Conservation (phyloP, 2,888 invertebrate species). For the Diplazon laetatorius region DNA sequence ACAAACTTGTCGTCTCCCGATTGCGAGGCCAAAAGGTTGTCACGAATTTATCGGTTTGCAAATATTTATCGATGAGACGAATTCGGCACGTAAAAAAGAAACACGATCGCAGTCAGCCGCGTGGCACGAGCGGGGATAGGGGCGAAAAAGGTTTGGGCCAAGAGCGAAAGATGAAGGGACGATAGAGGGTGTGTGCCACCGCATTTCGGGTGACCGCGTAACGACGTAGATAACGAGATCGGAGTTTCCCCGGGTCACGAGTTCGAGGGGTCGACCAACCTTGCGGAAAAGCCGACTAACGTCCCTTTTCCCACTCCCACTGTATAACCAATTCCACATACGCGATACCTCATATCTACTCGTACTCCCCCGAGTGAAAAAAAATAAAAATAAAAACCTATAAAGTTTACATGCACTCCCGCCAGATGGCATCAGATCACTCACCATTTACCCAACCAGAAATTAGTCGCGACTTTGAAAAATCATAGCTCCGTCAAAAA, state of each 20-base stretch:
- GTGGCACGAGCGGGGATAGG: neutral
- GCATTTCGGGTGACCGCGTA: conserved; percentile 60
- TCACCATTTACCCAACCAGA: too few species aligned
- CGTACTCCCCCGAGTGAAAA: too few species aligned
- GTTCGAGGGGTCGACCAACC: conserved; percentile 52
- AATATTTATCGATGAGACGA: conserved; percentile 55
- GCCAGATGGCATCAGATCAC: too few species aligned
- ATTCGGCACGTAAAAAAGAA: too few species aligned
- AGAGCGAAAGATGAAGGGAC: conserved; percentile 6
- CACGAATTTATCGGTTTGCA: conserved; percentile 55
- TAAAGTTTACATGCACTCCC: too few species aligned
- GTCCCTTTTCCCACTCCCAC: conserved; percentile 10
- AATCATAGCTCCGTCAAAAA: too few species aligned
- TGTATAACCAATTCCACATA: neutral
- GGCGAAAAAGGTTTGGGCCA: conserved; percentile 31
- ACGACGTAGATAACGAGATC: conserved; percentile 64
- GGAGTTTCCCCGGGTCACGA: conserved; percentile 59
- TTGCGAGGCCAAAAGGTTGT: conserved; percentile 5
- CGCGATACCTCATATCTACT: too few species aligned
- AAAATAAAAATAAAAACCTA: too few species aligned
- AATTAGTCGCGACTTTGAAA: too few species aligned
- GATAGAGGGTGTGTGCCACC: conserved; percentile 29
- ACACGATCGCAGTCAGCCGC: too few species aligned
- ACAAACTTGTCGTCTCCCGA: conserved; percentile 54
- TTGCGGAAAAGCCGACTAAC: conserved; percentile 53